Conservation (phyloP, 2,113 vertebrate species). For the Ptilorrhoa leucosticta region DNA sequence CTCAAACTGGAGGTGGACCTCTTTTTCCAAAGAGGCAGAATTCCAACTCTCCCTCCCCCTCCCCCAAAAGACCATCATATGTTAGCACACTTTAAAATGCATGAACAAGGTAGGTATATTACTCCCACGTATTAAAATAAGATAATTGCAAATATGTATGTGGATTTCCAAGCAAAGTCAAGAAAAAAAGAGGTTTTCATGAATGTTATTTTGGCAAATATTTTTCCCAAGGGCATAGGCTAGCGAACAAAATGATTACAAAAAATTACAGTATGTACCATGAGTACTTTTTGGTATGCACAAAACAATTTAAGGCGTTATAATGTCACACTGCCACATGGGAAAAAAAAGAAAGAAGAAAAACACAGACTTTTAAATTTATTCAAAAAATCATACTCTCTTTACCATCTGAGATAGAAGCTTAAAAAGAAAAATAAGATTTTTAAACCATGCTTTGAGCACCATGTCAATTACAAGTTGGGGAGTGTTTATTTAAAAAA, state of each 20-base stretch:
- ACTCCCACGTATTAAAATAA: not conserved
- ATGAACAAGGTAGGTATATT: not conserved
- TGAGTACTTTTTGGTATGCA: not conserved
- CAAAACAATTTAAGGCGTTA: slow-evolving; percentile 10
- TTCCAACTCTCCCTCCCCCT: not conserved
- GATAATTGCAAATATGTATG: not conserved
- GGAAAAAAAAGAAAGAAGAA: not conserved
- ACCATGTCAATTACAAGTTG: not conserved
- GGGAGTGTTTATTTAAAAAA: not conserved
- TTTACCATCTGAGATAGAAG: not conserved
- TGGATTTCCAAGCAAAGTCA: not conserved
- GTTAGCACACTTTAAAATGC: not conserved
- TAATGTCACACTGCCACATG: not conserved
- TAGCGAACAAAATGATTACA: not conserved
- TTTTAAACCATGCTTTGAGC: not conserved
- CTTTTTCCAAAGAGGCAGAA: not conserved
- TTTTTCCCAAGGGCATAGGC: not conserved
- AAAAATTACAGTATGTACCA: slow-evolving; percentile 4
- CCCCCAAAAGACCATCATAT: not conserved
- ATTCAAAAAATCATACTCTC: not conserved
- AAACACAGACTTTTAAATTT: not conserved
- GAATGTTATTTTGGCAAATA: slow-evolving; percentile 6
- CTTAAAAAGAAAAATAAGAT: not conserved
- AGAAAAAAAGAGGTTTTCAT: not conserved
- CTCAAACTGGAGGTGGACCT: not conserved